Base-by-base conservation (phyloP, 2,888 invertebrate species). In the Bursaphelenchus okinawaensis region DNA sequence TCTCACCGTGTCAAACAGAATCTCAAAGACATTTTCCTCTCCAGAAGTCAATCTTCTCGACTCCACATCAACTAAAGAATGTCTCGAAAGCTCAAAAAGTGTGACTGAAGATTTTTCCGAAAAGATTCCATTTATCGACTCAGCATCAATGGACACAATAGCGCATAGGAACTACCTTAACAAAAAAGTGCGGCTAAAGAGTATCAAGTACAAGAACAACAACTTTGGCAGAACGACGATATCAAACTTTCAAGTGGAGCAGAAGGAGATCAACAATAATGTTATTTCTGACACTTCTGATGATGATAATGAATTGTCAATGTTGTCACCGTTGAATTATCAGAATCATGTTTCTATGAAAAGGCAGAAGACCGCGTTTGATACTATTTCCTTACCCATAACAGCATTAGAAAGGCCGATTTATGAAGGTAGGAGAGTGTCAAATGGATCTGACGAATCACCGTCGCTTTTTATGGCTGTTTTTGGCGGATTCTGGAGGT, bases 21-120 rank as follows among this genome's bases (percentile, higher is more conserved):
- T 24, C 19, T 1, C 54, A 12, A 54, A 54, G 54, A 54, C 54
- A 1, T 54, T 26, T 19, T 26, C 54, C n/a, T n/a, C 54, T 6
- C 54, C 54, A 24, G 54, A 24, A 54, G 26, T 54, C 6, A 26
- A 54, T 4, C 23, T 26, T 54, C 24, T 26, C 19, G 54, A 19
- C 54, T 26, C 54, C 12, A 24, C 54, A 3, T 54, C 54, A 12
- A 54, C 26, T 54, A 23, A 54, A 54, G 54, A 23, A 54, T 54
- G 24, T n/a, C 12, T n/a, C 1, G n/a, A 40, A 12, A 40, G 40
- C 40, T 31, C 65, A 63, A 73, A 77, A 59, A 78, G 77, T 24
- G 80, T 81, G 64, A 79, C 81, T 19, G 81, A 81, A 29, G 72
- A 78, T 51, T 65, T 80, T 8, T 72, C 73, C 52, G 79, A 79